Percentiles rank a stretch among this genome's conserved stretches.
Conservation (phyloP, 1,140 invertebrate species). For the Rhopalosiphum padi region DNA sequence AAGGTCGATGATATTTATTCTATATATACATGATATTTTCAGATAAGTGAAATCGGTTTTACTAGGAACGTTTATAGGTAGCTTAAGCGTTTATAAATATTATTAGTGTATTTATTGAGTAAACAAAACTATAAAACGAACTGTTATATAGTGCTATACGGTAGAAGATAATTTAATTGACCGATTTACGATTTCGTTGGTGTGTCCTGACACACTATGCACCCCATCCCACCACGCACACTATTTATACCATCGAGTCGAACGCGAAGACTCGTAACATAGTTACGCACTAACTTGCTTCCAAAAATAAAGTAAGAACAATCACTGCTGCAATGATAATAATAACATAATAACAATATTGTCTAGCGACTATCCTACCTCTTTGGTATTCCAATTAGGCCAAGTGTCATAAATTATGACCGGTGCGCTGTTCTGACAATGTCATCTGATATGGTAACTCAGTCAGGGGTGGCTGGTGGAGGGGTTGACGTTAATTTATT, state of each 20-base stretch:
- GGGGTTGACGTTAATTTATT: slow-evolving; percentile 46
- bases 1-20: background rate
- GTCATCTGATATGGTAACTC: slow-evolving; percentile 12
- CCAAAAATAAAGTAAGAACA: background rate
- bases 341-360: slow-evolving; percentile 10
- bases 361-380: too few relatives aligned
- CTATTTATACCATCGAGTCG: background rate
- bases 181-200: background rate
- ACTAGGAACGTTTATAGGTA: background rate
- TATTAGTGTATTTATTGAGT: background rate
- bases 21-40: background rate
- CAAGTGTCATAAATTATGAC: slow-evolving; percentile 33
- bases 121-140: background rate
- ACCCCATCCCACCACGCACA: background rate
- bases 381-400: slow-evolving; percentile 30
- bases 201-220: background rate
- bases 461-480: background rate
- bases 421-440: slow-evolving; percentile 12
- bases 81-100: background rate
- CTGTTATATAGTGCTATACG: background rate
- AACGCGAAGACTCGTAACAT: background rate
- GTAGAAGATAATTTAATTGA: background rate
- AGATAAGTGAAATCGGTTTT: background rate
- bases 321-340: background rate
- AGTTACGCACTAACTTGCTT: background rate